Evolutionary conservation across 2,113 vertebrate species (phyloP).

Genomic region (Verasper variegatus): DNA sequence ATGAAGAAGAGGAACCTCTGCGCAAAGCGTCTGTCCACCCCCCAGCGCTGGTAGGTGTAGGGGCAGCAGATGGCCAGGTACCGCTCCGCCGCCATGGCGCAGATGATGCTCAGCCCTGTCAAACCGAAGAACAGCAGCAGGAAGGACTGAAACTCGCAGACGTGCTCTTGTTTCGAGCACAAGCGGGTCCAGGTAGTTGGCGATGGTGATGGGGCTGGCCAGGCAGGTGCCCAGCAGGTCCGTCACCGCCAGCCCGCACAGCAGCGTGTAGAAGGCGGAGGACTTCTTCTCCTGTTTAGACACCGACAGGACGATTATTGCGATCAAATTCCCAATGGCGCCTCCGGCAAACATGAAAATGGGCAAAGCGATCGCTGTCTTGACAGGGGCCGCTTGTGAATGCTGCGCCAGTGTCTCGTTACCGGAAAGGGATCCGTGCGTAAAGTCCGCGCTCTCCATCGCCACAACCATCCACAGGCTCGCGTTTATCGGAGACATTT

Average conservation of each 20-base stretch:
- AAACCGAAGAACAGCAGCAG: constrained; percentile 93
- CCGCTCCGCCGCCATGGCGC: constrained; percentile 95
- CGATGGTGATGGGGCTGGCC: constrained; percentile 94
- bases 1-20: constrained; percentile 88
- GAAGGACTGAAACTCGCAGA: constrained; percentile 76
- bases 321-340: constrained; percentile 92
- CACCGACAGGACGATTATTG: constrained; percentile 93
- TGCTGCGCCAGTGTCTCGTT: constrained; percentile 21
- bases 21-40: constrained; percentile 89
- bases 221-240: constrained; percentile 94
- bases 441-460: constrained; percentile 61
- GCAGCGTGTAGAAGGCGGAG: constrained; percentile 94
- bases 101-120: constrained; percentile 95
- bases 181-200: constrained; percentile 86
- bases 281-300: constrained; percentile 91
- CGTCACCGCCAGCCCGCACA: constrained; percentile 93
- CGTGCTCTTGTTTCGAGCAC: constrained; percentile 72
- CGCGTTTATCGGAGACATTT: constrained; percentile 1
- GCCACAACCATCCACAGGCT: constrained; percentile 1
- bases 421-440: constrained; percentile 31
- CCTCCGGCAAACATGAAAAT: constrained; percentile 95
- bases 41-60: constrained; percentile 88
- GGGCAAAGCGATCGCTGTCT: constrained; percentile 78
- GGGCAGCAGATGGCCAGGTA: constrained; percentile 98
- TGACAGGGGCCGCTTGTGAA: accelerated